Base-by-base conservation (phyloP, 2,888 invertebrate genomes). In the Lasius fuliginosus region DNA sequence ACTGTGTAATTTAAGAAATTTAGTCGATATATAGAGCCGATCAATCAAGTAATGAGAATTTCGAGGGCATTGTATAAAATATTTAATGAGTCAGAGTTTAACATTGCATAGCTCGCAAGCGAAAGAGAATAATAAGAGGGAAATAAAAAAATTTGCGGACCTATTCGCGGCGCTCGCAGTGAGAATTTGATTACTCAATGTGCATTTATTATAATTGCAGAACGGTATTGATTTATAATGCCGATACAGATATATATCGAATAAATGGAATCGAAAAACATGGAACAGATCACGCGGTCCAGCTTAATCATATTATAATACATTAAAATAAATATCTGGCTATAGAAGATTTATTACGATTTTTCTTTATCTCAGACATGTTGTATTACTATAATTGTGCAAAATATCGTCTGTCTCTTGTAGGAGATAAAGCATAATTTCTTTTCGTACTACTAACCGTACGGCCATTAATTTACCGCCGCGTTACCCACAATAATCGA, bases 1-100 rank as follows among this genome's bases (percentile, higher is more conserved):
- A 49, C 12, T n/a, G 46, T 46, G 23, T 27, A 46, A 60, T 23
- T 79, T 71, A 49, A 73, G n/a, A 53, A 49, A 30, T 49, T 68
- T 49, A 15, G 5, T 46, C 46, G 12, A 56, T n/a, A 9, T 23
- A 36, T 53, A n/a, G 11, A 15, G 42, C 30, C 33, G 85, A 76
- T 85, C 49, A 76, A 42, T 73, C 68, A 81, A 23, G 30, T 46
- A 36, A 75, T n/a, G 30, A 60, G 49, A 36, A 67, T 3, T 23
- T 5, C 30, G 33, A 56, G 68, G 53, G 46, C 71, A 60, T 71
- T 65, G 36, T 65, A 67, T 77, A 71, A 82, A 83, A 87, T 82
- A 73, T 86, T 89, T 90, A 75, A 81, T 74, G 60, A 89, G 83
- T 74, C 84, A 90, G 23, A 23, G 87, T 90, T 89, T 84, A 85